These are phyloP conservation scores for Elysia chlorotica DNA, from an alignment of 1,140 invertebrate genomes.

Conservation along the genomic window DNA sequence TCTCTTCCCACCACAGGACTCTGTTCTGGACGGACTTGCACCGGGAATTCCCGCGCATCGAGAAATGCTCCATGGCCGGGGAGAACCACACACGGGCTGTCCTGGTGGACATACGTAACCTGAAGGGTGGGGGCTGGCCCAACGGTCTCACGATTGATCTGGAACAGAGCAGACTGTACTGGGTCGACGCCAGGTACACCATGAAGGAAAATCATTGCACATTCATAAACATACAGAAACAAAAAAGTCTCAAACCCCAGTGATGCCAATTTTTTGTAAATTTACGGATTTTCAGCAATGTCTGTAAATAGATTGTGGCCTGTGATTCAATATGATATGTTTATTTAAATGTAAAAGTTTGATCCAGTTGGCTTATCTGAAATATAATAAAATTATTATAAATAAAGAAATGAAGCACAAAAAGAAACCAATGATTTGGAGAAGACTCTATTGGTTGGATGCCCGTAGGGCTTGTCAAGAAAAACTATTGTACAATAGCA, in stretches of 20 bases:
- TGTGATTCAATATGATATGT: neutral
- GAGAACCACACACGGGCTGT: constrained; percentile 64
- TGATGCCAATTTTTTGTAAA: no score
- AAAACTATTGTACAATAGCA: no score
- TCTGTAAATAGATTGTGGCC: no score
- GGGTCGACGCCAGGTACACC: constrained; percentile 75
- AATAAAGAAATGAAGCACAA: no score
- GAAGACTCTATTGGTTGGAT: no score
- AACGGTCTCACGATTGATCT: constrained; percentile 74
- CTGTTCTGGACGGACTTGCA: constrained; percentile 75
- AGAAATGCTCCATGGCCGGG: constrained; percentile 68
- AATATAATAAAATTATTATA: no score
- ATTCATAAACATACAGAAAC: no score
- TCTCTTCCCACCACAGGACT: neutral
- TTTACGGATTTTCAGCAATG: no score
- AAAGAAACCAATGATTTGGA: no score
- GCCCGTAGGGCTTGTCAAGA: no score
- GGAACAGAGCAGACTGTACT: constrained; percentile 67
- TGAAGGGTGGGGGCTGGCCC: constrained; percentile 70
- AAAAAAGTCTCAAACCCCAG: no score
- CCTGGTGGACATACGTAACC: constrained; percentile 61
- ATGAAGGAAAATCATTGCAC: no score
- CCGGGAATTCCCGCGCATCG: constrained; percentile 67
- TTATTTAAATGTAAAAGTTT: neutral
- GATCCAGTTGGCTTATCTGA: neutral